Evolutionary conservation across 2,113 vertebrate genomes (phyloP).

Genomic region (Myanophis thanlyinensis): DNA sequence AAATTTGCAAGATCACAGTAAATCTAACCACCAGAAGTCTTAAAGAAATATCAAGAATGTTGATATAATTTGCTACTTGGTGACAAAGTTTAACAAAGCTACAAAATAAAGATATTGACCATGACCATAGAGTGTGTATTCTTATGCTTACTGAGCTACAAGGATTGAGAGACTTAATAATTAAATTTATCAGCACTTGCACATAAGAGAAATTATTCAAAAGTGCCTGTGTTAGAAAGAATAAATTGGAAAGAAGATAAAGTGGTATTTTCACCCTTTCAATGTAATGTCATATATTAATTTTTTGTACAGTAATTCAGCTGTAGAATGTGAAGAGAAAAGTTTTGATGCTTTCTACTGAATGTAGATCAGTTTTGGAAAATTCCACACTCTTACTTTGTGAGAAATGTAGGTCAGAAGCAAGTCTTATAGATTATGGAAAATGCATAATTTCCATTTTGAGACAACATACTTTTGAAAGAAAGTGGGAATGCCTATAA

Average conservation of each 20-base stretch:
- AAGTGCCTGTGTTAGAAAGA: neutral
- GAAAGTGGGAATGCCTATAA: neutral
- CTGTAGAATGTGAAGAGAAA: neutral
- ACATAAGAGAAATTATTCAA: neutral
- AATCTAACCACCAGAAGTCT: neutral
- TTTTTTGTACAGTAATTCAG: neutral
- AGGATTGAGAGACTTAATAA: neutral
- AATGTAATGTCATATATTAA: neutral
- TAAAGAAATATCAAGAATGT: neutral
- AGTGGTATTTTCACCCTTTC: neutral
- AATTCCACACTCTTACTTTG: neutral
- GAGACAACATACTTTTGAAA: neutral
- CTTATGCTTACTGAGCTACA: neutral
- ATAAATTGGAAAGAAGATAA: neutral
- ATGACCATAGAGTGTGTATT: neutral
- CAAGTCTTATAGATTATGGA: neutral
- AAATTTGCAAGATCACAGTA: neutral
- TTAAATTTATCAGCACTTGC: neutral
- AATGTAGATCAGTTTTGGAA: neutral
- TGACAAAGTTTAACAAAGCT: neutral
- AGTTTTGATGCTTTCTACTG: neutral
- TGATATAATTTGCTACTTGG: neutral
- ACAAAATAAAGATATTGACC: neutral
- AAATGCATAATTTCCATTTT: neutral
- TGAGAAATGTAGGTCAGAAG: neutral